Percentiles rank a stretch among this genome's conserved stretches.
Conservation (phyloP, 2,888 invertebrate species). For the Oasisia sp. region DNA sequence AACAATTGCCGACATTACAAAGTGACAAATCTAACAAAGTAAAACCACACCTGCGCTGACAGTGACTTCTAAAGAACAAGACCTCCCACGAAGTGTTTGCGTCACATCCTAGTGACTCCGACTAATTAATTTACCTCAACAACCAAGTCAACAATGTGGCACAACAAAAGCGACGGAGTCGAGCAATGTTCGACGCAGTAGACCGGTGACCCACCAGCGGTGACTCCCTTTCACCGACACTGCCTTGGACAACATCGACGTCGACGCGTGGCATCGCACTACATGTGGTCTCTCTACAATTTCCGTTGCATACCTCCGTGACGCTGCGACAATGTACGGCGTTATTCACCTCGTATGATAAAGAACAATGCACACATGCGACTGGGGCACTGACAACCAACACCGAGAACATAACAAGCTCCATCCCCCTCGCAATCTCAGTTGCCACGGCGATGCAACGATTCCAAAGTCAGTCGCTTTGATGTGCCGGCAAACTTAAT, state of each 20-base stretch:
- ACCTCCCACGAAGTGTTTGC: neutral
- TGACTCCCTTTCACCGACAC: neutral
- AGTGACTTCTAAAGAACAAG: neutral
- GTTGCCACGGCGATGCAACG: neutral
- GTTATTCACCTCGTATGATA: neutral
- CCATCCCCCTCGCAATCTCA: neutral
- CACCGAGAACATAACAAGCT: neutral
- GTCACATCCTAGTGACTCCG: neutral
- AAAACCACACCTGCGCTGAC: neutral
- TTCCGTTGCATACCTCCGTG: constrained; percentile 3
- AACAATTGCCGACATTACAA: neutral
- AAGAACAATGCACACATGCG: neutral
- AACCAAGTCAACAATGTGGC: neutral
- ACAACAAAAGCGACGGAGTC: neutral
- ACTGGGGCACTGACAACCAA: neutral
- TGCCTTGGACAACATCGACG: neutral
- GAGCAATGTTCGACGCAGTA: neutral
- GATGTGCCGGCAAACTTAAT: constrained; percentile 3
- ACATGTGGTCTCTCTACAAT: neutral
- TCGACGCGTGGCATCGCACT: neutral
- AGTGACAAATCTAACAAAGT: neutral
- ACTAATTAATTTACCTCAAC: neutral
- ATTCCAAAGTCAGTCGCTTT: neutral
- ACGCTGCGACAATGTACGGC: neutral
- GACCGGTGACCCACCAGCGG: neutral